phyloP scores from a whole-genome alignment of 2,797 vertebrate species.

The Furcifer pardalis region DNA sequence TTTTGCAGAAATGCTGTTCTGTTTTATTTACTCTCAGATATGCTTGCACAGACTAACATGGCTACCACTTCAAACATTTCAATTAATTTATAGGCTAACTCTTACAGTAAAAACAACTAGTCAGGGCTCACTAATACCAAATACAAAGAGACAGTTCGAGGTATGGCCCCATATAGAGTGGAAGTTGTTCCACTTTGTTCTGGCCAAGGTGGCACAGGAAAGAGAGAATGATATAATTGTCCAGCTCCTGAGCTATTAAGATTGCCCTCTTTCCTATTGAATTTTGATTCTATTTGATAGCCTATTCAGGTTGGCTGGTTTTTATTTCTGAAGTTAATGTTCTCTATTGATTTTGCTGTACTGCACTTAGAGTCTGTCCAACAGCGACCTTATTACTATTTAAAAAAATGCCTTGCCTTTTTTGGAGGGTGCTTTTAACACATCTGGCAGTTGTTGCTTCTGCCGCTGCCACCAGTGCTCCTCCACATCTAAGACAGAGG shows the following conservation, averaged over 20 bases:
- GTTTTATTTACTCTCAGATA: no score
- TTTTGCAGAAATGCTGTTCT: no score
- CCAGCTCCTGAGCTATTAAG: slow-evolving; percentile 19
- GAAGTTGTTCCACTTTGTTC: slow-evolving; percentile 17
- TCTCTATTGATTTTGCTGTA: slow-evolving; percentile 59
- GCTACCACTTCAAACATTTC: no score
- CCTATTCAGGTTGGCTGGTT: slow-evolving; percentile 44
- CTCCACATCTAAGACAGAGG: slow-evolving; percentile 43
- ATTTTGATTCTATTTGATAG: slow-evolving; percentile 33
- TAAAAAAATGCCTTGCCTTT: slow-evolving; percentile 61
- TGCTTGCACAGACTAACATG: no score
- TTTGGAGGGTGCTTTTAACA: slow-evolving; percentile 37
- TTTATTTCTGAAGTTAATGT: slow-evolving; percentile 65
- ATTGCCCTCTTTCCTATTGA: slow-evolving; percentile 11
- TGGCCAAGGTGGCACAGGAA: neutral
- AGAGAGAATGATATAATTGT: slow-evolving; percentile 4
- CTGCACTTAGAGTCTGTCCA: slow-evolving; percentile 51
- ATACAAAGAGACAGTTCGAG: neutral
- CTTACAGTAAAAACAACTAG: no score
- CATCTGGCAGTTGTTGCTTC: slow-evolving; percentile 34
- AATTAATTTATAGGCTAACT: no score
- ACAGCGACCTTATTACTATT: slow-evolving; percentile 47
- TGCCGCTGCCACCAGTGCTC: neutral
- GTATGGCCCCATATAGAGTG: slow-evolving; percentile 11
- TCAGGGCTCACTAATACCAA: no score